Evolutionary conservation across 2,888 invertebrate species (phyloP).

Genomic region (Choristoneura rosaceana): DNA sequence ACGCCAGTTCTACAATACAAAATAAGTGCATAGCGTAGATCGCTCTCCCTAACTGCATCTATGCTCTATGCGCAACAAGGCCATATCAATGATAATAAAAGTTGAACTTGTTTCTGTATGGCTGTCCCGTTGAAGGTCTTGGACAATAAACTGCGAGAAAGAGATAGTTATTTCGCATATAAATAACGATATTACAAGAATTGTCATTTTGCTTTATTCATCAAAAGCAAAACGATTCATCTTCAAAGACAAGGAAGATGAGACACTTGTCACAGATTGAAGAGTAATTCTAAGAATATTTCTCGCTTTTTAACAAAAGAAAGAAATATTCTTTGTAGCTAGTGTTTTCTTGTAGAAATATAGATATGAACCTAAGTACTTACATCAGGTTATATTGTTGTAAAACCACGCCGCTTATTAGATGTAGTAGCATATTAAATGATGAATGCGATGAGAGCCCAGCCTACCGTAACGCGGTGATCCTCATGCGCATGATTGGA

Average conservation of each 20-base stretch:
- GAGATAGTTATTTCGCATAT: slow-evolving; percentile 14
- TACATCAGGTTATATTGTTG: too few species aligned
- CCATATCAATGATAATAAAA: slow-evolving; percentile 64
- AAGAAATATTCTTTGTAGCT: too few species aligned
- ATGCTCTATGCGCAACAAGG: slow-evolving; percentile 53
- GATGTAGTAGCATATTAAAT: background rate
- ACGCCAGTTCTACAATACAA: background rate
- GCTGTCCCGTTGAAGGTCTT: slow-evolving; percentile 49
- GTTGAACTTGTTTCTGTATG: slow-evolving; percentile 60
- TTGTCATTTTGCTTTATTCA: background rate
- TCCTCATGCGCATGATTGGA: background rate
- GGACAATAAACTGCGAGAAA: slow-evolving; percentile 24
- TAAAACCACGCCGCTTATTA: too few species aligned
- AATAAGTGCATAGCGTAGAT: slow-evolving; percentile 1
- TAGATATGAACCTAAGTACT: too few species aligned
- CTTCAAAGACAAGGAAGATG: too few species aligned
- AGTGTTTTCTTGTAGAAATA: too few species aligned
- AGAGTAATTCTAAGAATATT: too few species aligned
- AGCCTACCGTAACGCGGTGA: background rate
- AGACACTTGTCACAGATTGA: too few species aligned
- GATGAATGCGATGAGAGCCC: background rate
- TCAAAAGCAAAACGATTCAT: too few species aligned
- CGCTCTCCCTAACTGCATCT: slow-evolving; percentile 23
- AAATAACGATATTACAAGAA: background rate
- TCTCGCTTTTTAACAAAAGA: too few species aligned